Conservation (phyloP, 2,888 invertebrate species). For the Oeneis ivallda region DNA sequence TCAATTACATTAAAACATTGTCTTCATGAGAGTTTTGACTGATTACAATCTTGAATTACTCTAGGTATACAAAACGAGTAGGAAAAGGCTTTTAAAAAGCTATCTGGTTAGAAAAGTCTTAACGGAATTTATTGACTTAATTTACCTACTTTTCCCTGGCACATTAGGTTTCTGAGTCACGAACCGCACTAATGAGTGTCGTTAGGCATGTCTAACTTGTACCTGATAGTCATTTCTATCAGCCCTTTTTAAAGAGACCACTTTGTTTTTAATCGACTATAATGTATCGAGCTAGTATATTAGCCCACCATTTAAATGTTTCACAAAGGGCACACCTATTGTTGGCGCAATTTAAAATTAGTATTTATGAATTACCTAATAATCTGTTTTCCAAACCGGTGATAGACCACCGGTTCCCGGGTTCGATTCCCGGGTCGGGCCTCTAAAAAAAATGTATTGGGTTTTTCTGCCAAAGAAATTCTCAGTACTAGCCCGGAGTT, state of each 20-base stretch:
- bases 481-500: too few relatives aligned
- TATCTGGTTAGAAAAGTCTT: conserved; percentile 19
- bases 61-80: background rate
- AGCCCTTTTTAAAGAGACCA: conserved; percentile 13
- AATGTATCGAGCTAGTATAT: background rate
- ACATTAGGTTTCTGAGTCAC: conserved; percentile 35
- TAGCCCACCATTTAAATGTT: background rate
- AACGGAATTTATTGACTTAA: conserved; percentile 29
- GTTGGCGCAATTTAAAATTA: too few relatives aligned
- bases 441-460: too few relatives aligned
- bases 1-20: too few relatives aligned
- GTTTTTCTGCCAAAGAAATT: too few relatives aligned
- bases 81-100: background rate
- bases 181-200: conserved; percentile 35
- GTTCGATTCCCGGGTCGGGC: too few relatives aligned
- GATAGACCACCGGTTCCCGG: too few relatives aligned
- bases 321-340: too few relatives aligned
- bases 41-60: background rate
- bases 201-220: conserved; percentile 27
- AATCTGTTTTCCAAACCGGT: too few relatives aligned
- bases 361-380: too few relatives aligned
- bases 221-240: conserved; percentile 30
- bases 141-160: conserved; percentile 23
- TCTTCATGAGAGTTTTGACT: background rate
- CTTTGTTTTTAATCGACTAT: conserved; percentile 12